phyloP scores from a whole-genome alignment of 2,888 invertebrate genomes.

The Agrotis exclamationis region DNA sequence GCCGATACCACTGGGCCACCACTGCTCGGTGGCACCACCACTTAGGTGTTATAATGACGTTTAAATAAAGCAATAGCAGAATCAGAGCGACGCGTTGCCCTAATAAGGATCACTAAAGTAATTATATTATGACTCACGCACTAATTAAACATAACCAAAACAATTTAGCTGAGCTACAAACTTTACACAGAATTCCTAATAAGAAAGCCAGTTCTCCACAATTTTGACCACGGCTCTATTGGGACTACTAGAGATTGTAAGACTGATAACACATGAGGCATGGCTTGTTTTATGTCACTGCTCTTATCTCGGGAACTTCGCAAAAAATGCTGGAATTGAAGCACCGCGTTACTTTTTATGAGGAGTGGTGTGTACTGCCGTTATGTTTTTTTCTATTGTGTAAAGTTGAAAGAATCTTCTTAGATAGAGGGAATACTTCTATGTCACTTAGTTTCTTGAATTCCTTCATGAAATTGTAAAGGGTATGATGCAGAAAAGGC shows the following conservation, averaged over 20 bases:
- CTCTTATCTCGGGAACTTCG: slow-evolving; percentile 53
- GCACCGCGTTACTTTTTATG: slow-evolving; percentile 46
- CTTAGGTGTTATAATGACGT: too few relatives aligned
- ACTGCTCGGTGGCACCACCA: too few relatives aligned
- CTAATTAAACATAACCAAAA: neutral
- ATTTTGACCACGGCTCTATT: slow-evolving; percentile 38
- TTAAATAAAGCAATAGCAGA: neutral
- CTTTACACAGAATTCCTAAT: slow-evolving; percentile 1
- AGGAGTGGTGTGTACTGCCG: slow-evolving; percentile 12
- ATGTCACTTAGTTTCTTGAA: neutral
- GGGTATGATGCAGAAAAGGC: neutral
- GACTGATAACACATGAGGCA: slow-evolving; percentile 55
- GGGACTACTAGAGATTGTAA: slow-evolving; percentile 53
- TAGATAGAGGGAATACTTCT: neutral
- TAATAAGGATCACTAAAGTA: neutral
- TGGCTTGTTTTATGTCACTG: slow-evolving; percentile 57
- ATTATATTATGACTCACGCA: neutral
- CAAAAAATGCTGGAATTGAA: slow-evolving; percentile 48
- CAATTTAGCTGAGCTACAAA: neutral
- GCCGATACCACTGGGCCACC: too few relatives aligned
- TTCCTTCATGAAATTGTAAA: neutral
- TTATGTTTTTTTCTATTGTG: neutral
- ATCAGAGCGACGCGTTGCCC: neutral
- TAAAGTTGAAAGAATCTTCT: neutral
- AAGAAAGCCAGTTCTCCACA: slow-evolving; percentile 18